Conservation (phyloP, 30 jellyfish, hydroid and myxozoan species). For the Rhopilema esculentum region DNA sequence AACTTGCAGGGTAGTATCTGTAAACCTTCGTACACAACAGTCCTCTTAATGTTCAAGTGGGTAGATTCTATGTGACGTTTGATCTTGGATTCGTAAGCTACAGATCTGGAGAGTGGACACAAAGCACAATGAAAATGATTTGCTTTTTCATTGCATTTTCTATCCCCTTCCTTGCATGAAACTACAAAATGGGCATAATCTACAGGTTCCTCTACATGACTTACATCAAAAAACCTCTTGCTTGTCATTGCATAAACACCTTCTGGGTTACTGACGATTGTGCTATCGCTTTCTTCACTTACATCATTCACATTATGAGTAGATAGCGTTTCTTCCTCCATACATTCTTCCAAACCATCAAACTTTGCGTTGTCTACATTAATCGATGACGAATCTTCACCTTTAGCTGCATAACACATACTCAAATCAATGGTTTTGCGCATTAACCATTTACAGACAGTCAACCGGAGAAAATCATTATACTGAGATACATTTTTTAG, state of each 20-base stretch:
- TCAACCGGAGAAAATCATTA: constrained; percentile 17
- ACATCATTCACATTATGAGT: neutral
- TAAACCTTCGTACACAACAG: neutral
- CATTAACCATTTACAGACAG: neutral
- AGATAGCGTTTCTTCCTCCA: neutral
- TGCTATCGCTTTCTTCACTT: too few species aligned
- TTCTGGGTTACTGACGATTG: too few species aligned
- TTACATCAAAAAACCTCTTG: neutral
- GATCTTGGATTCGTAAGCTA: neutral
- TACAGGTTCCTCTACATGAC: neutral
- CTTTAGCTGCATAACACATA: neutral
- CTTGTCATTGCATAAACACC: too few species aligned
- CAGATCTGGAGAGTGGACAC: neutral
- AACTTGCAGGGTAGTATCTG: neutral
- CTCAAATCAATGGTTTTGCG: neutral
- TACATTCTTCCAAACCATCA: too few species aligned
- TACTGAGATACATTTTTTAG: constrained; percentile 1
- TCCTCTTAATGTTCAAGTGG: neutral
- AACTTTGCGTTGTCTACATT: too few species aligned
- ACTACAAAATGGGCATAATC: neutral
- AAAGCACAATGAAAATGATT: neutral
- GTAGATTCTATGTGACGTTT: neutral
- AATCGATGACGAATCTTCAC: neutral
- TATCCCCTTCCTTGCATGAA: neutral
- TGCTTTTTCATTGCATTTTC: neutral